A percentile compares a stretch with the other conserved stretches of the same genome.
Conservation (phyloP, 2,797 vertebrate genomes). For the Enteromius thamalakanensis region DNA sequence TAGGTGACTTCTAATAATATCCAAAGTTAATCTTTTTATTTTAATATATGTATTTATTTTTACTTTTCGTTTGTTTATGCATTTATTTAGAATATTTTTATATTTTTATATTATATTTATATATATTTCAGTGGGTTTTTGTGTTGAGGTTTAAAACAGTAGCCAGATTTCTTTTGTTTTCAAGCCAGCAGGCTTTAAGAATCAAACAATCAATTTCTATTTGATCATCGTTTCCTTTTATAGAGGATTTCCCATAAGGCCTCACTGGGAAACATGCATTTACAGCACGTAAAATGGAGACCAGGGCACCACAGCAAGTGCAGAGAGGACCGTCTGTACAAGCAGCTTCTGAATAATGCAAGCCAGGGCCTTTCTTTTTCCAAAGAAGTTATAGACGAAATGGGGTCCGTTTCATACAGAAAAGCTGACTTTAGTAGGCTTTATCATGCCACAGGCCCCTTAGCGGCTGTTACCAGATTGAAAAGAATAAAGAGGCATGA, state of each 20-base stretch:
- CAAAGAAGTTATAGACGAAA: conserved; percentile 70
- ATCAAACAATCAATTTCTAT: conserved; percentile 1
- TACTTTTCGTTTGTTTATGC: not conserved
- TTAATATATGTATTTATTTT: not conserved
- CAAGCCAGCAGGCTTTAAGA: not conserved
- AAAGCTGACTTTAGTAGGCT: conserved; percentile 66
- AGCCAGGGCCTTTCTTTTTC: conserved; percentile 73
- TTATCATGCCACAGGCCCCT: conserved; percentile 62
- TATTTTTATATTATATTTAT: too few relatives aligned
- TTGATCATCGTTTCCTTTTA: conserved; percentile 30
- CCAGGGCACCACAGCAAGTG: conserved; percentile 33
- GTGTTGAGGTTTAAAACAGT: not conserved
- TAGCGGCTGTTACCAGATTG: conserved; percentile 45
- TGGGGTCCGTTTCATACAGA: conserved; percentile 66
- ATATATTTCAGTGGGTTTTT: not conserved
- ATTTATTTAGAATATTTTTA: too few relatives aligned
- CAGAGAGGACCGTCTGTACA: conserved; percentile 56
- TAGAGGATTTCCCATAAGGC: not conserved
- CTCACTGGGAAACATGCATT: conserved; percentile 38
- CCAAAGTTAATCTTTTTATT: not conserved
- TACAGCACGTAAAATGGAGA: conserved; percentile 29
- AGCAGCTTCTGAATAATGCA: conserved; percentile 64
- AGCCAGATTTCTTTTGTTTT: not conserved
- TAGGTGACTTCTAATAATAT: not conserved
- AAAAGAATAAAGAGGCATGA: conserved; percentile 35